Evolutionary conservation across 1,140 invertebrate species (phyloP).

Genomic region (Drosophila sproati): DNA sequence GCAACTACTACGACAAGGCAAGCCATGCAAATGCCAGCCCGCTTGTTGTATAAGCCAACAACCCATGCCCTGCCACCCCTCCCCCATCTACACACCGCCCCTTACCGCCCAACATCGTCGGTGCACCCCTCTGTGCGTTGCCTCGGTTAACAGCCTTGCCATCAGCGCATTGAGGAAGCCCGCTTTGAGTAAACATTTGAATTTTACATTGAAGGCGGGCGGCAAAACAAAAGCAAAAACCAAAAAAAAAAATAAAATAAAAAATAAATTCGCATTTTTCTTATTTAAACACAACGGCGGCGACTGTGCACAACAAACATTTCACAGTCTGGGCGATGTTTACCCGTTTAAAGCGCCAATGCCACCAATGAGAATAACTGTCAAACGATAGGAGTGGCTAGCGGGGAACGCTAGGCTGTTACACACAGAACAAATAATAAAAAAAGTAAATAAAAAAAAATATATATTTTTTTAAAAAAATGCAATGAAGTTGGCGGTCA

Average conservation of each 20-base stretch:
- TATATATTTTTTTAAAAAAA: constrained; percentile 30
- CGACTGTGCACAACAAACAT: constrained; percentile 74
- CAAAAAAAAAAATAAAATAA: constrained; percentile 7
- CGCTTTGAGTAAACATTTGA: constrained; percentile 79
- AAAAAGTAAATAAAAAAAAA: constrained; percentile 58
- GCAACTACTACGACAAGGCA: constrained; percentile 57
- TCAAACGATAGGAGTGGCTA: neutral
- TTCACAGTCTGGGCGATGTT: constrained; percentile 56
- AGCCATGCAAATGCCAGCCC: constrained; percentile 76
- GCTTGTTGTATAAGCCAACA: constrained; percentile 67
- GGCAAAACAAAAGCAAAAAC: constrained; percentile 51
- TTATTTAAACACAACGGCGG: constrained; percentile 81
- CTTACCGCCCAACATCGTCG: neutral
- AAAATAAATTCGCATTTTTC: constrained; percentile 67
- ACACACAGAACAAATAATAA: constrained; percentile 67
- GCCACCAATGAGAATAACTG: constrained; percentile 36
- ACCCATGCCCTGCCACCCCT: neutral
- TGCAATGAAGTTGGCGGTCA: constrained; percentile 65
- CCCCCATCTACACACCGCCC: neutral
- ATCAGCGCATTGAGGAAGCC: constrained; percentile 66
- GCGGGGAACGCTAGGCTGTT: neutral
- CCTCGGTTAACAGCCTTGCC: constrained; percentile 44
- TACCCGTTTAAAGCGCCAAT: constrained; percentile 78
- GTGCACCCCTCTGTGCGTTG: neutral
- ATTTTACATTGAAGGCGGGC: constrained; percentile 80